Percentiles rank a stretch among this genome's conserved stretches.
These are phyloP conservation scores for Drosophila diplacantha DNA, from an alignment of 2,888 invertebrate species.

Conservation along the genomic window DNA sequence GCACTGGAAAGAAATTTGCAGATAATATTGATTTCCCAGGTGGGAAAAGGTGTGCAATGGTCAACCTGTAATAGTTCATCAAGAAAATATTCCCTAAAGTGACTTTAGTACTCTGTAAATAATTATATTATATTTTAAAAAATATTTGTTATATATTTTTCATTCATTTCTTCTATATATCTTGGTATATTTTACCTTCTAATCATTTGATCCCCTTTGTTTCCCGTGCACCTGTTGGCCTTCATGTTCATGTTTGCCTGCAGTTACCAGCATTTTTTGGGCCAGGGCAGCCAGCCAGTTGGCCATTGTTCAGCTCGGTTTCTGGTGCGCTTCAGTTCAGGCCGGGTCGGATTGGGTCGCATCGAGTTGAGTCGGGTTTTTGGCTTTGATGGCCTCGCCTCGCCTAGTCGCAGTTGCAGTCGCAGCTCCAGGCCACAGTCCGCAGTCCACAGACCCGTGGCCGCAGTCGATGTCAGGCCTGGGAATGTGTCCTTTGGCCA, in stretches of 20 bases:
- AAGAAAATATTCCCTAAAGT: neutral
- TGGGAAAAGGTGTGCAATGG: too few species aligned
- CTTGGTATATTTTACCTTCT: neutral
- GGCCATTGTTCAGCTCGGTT: slow-evolving; percentile 29
- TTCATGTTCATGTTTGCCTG: slow-evolving; percentile 63
- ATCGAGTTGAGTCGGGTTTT: slow-evolving; percentile 22
- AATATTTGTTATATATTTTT: too few species aligned
- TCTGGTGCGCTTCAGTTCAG: slow-evolving; percentile 7
- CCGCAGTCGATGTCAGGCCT: slow-evolving; percentile 6
- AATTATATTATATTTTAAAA: neutral
- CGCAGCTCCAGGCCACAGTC: slow-evolving; percentile 8
- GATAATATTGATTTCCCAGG: neutral
- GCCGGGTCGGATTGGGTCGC: slow-evolving; percentile 31
- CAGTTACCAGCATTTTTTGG: slow-evolving; percentile 56
- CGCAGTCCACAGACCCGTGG: neutral
- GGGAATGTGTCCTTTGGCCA: slow-evolving; percentile 23
- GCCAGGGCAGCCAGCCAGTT: slow-evolving; percentile 36
- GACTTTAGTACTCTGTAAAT: too few species aligned
- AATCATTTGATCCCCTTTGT: neutral
- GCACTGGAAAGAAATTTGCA: neutral
- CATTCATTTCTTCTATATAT: neutral
- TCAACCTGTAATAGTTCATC: neutral
- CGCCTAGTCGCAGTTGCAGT: slow-evolving; percentile 12
- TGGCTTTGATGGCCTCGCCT: slow-evolving; percentile 33
- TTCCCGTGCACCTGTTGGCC: slow-evolving; percentile 41